Evolutionary conservation across 2,888 invertebrate genomes (phyloP), one percentile per base, ranked within the genome.

Genomic region (Elaeidobius kamerunicus): DNA sequence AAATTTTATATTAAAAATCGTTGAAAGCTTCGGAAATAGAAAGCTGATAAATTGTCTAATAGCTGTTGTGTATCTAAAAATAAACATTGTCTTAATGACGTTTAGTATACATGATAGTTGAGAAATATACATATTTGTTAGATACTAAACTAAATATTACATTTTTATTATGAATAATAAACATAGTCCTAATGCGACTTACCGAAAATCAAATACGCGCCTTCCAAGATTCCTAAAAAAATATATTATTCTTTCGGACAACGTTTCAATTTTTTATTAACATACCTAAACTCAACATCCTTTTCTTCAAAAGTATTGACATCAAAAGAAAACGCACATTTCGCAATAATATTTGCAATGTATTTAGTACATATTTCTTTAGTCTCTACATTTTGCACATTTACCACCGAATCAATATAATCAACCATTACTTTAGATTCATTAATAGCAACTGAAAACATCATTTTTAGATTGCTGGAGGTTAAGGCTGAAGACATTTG

Each of bases 401-500:
- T 30, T 2, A 7, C 30, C 2, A 32, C 3, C 11, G 28, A 30
- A 1, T 9, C 15, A 11, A 55, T 15, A 46, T 57, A 57, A 3
- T 54, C 18, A 11, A 17, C 23, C 32, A 56, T 19, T 7, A 34
- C 11, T 30, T 55, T 28, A 28, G 48, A 32, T 32, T 54, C 72
- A 15, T 72, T 68, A 14, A 69, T 59, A 55, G 78, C 72, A n/a
- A 76, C 61, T 0, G 71, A 71, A 28, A 76, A 71, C 79, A 80
- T 79, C 35, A 64, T 67, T 62, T 75, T 79, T 49, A 82, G 66
- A 64, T 80, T 81, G 11, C 77, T 78, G 1, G 76, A 73, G 1
- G 79, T 77, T 60, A 82, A 76, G 0, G 77, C 75, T 1, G 81
- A 80, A 0, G 77, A 75, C 27, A 80, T 64, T 57, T 78, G 78